Evolutionary conservation across 2,888 invertebrate genomes (phyloP).

Genomic region (Drosophila nr. medialis): DNA sequence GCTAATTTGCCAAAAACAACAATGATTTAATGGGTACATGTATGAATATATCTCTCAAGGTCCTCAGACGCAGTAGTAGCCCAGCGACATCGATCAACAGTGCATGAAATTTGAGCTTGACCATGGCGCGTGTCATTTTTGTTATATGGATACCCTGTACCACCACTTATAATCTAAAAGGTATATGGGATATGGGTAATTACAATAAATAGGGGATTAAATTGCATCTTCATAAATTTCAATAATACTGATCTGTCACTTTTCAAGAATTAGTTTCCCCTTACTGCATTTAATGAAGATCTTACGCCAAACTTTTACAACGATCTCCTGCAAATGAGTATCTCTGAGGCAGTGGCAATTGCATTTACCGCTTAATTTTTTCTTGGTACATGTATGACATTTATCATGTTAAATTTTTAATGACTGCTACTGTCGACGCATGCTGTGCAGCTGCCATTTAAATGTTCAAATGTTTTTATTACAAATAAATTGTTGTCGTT

Average conservation of each 20-base stretch:
- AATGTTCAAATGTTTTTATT: constrained; percentile 35
- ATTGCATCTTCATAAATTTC: neutral
- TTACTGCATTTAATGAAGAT: neutral
- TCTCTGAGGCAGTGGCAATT: neutral
- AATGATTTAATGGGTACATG: constrained; percentile 49
- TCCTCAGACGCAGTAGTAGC: constrained; percentile 36
- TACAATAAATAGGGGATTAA: neutral
- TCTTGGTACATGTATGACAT: constrained; percentile 23
- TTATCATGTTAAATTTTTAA: constrained; percentile 33
- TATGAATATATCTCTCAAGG: constrained; percentile 57
- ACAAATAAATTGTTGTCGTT: constrained; percentile 35
- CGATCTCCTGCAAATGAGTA: constrained; percentile 7
- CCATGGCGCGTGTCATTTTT: constrained; percentile 58
- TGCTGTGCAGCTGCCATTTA: constrained; percentile 34
- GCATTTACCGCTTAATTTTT: constrained; percentile 1
- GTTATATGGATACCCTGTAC: constrained; percentile 44
- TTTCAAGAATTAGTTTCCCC: neutral
- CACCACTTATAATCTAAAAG: neutral
- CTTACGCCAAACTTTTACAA: neutral
- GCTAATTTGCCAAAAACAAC: constrained; percentile 70
- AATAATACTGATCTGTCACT: neutral
- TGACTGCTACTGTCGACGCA: constrained; percentile 26
- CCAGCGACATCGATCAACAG: constrained; percentile 63
- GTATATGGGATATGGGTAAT: neutral
- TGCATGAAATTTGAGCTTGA: constrained; percentile 73